Conservation (phyloP, 1,140 invertebrate species). For the Ceratina calcarata region DNA sequence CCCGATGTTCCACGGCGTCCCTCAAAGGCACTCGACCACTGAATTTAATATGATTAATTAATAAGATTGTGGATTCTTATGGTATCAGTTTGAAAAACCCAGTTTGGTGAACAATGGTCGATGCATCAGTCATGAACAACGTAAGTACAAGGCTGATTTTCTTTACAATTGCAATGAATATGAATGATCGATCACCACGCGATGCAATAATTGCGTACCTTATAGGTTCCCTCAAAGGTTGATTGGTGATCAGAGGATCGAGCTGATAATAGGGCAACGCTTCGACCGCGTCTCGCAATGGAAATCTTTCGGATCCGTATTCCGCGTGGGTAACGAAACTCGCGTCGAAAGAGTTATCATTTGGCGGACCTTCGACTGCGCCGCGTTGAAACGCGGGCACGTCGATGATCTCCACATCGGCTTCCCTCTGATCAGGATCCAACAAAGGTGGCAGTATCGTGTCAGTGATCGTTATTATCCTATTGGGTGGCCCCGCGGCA, state of each 20-base stretch:
- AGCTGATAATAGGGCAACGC: constrained; percentile 74
- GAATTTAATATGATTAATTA: neutral
- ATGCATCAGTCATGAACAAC: neutral
- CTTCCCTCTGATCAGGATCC: constrained; percentile 54
- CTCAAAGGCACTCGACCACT: constrained; percentile 78
- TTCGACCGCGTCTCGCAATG: constrained; percentile 83
- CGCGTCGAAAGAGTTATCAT: constrained; percentile 46
- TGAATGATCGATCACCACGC: no score
- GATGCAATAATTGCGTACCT: neutral
- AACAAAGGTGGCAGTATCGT: constrained; percentile 39
- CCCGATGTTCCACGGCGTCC: constrained; percentile 86
- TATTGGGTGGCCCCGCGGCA: constrained; percentile 65
- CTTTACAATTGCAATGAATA: no score
- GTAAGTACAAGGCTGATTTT: no score
- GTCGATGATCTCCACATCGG: constrained; percentile 54
- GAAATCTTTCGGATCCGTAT: constrained; percentile 70
- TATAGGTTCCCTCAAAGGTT: neutral
- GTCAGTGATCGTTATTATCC: constrained; percentile 42
- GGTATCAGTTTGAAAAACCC: no score
- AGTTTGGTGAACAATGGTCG: neutral
- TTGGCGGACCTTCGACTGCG: constrained; percentile 81
- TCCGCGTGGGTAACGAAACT: constrained; percentile 25
- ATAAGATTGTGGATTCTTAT: no score
- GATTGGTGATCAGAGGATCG: neutral
- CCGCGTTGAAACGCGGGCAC: constrained; percentile 76